Base-by-base conservation (phyloP, 2,797 vertebrate genomes). In the Otus scops region DNA sequence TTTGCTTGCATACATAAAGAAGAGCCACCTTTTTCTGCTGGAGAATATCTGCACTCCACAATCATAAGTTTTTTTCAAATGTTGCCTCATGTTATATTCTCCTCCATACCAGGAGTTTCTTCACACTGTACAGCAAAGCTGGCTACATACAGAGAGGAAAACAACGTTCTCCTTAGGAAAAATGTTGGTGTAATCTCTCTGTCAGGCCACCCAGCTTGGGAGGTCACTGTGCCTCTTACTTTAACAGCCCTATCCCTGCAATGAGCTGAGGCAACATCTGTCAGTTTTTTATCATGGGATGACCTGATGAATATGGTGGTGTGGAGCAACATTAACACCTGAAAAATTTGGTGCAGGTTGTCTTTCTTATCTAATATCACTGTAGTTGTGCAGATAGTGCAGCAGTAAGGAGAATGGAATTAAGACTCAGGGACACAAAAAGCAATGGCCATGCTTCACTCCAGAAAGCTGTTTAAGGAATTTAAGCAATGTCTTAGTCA, bases 241-340 rank as follows among this genome's bases (percentile, higher is more conserved):
- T 77, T 28, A 69, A 11, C 18, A 86, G 47, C 41, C 51, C 27
- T 38, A 22, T 6, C 30, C 43, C 30, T 73, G 32, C 0, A 0
- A 48, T 34, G 22, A 38, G 45, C 38, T 43, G 47, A 50, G 50
- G 41, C 41, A 92, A 50, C 48, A 30, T 20, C 65, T 11, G 7
- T 17, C 63, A 77, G 21, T 36, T 87, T n/a, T 59, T 50, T 28
- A 5, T 5, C 1, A 4, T 22, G 38, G 56, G 30, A 41, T 39
- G 59, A 47, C 15, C 23, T 13, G 39, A 38, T 0, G 0, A 34
- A 34, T 22, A 14, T 5, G 3, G 9, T 20, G 51, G 21, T n/a
- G 36, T 9, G n/a, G 51, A 83, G 36, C 77, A 94, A 30, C 21
- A 17, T 8, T 14, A 51, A 30, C 23, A 34, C 16, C 54, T 67